Evolutionary conservation across 1,140 invertebrate genomes (phyloP), one percentile per base, ranked within the genome.

Genomic region (Drosophila ananassae): DNA sequence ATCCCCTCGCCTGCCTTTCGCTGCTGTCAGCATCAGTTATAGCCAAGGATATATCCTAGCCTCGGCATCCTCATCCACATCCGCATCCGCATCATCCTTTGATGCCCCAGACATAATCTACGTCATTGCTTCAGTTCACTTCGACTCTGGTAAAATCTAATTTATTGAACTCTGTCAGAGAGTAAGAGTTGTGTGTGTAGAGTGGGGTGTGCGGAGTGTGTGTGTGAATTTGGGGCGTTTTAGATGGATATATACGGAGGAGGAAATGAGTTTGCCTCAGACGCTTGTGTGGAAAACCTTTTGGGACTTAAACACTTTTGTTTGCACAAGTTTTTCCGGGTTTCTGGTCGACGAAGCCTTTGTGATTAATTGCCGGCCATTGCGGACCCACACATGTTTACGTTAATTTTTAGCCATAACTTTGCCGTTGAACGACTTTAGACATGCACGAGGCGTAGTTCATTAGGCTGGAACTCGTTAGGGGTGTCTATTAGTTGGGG

Each of bases 221-320:
- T 39, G 47, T 30, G 30, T 52, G 47, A n/a, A 47, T 47, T 47
- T 47, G 44, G 44, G 44, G 44, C 44, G 44, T 47, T 47, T 21
- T 47, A 17, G 57, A 47, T 34, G 21, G 59, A 63, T 51, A 67
- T 63, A 39, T 39, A 28, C 39, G 25, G n/a, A 22, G 22, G 48
- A 50, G 59, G 34, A 24, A 53, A 53, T 46, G 63, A 46, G 51
- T 51, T 13, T 57, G 66, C 46, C 56, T 32, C 64, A 48, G 53
- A 41, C 47, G 64, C 7, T 54, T 48, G 56, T 60, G 17, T 32
- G 30, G 21, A 58, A 72, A 85, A 82, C 82, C 74, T 89, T 87
- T 89, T 82, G 82, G 83, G 83, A 89, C 59, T 63, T 73, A 66
- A 81, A 87, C 78, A 81, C 66, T 81, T 81, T 77, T 68, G 78